phyloP scores from a whole-genome alignment of 1,140 invertebrate genomes.

The Mactra quadrangularis region DNA sequence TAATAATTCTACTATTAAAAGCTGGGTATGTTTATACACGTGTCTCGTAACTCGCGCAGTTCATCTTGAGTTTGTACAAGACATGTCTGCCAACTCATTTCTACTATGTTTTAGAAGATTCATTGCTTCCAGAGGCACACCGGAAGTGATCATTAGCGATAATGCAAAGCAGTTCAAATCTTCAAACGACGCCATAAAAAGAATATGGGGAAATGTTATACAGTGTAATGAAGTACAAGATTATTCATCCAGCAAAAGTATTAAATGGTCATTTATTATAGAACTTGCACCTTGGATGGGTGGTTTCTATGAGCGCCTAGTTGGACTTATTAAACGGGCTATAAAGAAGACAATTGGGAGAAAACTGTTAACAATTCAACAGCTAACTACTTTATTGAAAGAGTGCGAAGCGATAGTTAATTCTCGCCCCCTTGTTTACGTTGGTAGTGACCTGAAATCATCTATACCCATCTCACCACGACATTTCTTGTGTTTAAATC shows the following conservation, averaged over 20 bases:
- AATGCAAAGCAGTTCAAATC: constrained; percentile 24
- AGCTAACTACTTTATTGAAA: constrained; percentile 26
- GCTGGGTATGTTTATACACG: constrained; percentile 22
- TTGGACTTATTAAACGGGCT: constrained; percentile 18
- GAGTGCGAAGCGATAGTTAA: constrained; percentile 27
- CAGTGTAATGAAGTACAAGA: constrained; percentile 14
- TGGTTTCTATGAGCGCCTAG: constrained; percentile 27
- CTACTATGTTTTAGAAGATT: constrained; percentile 20
- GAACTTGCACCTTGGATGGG: too few relatives aligned
- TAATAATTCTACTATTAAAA: neutral
- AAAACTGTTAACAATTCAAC: constrained; percentile 1
- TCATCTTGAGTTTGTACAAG: constrained; percentile 35
- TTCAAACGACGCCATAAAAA: neutral
- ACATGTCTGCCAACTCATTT: constrained; percentile 9
- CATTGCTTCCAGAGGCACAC: constrained; percentile 10
- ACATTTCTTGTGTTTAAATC: too few relatives aligned
- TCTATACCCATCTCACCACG: too few relatives aligned
- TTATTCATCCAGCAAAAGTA: neutral
- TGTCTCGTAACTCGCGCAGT: constrained; percentile 23
- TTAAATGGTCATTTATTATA: constrained; percentile 17
- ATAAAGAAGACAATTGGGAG: constrained; percentile 24
- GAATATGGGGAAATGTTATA: neutral
- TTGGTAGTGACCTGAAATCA: too few relatives aligned
- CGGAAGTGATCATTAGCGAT: constrained; percentile 17
- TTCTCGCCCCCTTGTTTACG: too few relatives aligned